These are phyloP conservation scores for Chaetodon trifascialis DNA, from an alignment of 2,113 vertebrate species.

Conservation along the genomic window DNA sequence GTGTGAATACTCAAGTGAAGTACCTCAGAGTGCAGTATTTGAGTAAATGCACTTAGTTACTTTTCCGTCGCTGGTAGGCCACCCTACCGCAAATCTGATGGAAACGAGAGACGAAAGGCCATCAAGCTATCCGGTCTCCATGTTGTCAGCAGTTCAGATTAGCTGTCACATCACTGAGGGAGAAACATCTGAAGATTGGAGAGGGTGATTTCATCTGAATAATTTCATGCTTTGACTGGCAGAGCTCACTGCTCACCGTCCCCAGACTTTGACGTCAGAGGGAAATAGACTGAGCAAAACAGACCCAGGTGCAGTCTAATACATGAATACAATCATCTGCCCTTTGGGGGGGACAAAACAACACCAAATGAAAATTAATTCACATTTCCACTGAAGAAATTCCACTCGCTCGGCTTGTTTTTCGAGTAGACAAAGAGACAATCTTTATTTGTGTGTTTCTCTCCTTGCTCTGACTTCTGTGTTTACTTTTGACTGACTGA, in stretches of 20 bases:
- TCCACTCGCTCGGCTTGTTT: conserved; percentile 59
- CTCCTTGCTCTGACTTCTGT: conserved; percentile 75
- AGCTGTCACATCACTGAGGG: conserved; percentile 76
- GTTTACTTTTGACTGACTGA: conserved; percentile 72
- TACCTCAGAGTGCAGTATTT: not conserved
- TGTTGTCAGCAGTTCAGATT: conserved; percentile 75
- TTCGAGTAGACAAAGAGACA: conserved; percentile 82
- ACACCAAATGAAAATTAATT: conserved; percentile 51
- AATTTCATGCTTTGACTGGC: conserved; percentile 81
- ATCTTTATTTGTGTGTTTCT: conserved; percentile 85
- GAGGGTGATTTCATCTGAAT: conserved; percentile 78
- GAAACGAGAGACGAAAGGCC: conserved; percentile 63
- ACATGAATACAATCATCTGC: conserved; percentile 55
- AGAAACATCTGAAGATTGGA: conserved; percentile 73
- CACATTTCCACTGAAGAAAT: conserved; percentile 63
- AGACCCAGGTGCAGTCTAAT: conserved; percentile 47
- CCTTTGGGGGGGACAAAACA: not conserved
- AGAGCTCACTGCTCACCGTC: conserved; percentile 63
- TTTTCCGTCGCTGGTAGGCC: conserved; percentile 16
- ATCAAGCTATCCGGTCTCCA: conserved; percentile 58
- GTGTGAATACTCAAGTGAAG: not conserved
- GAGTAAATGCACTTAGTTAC: conserved; percentile 32
- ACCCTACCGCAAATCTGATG: conserved; percentile 59
- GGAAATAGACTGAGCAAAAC: conserved; percentile 50
- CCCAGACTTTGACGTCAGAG: conserved; percentile 61